Base-by-base conservation (phyloP, 2,113 vertebrate genomes). In the Spermophilus dauricus region DNA sequence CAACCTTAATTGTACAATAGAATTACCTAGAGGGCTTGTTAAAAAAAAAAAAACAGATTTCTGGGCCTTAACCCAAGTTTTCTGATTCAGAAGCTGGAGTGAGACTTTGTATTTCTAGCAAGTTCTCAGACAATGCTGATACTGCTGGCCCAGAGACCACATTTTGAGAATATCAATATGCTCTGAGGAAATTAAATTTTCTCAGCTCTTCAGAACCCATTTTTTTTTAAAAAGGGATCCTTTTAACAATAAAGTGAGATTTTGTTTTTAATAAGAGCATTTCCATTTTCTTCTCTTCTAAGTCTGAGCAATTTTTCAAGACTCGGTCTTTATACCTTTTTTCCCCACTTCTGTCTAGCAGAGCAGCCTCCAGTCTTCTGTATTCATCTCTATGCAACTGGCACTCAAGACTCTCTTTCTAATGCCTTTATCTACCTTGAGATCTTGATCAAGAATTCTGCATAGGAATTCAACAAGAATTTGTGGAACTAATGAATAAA, bases 111-210 rank as follows among this genome's bases (percentile, higher is more conserved):
- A 69, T 75, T 56, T 84, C 48, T 83, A 94, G 63, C 5, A 80
- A 88, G 2, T 76, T 93, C 61, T 34, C 20, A 48, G 32, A 51
- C 61, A 91, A 70, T 32, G 45, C 45, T 91, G 61, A 58, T 37
- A 76, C 8, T 37, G 3, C 32, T 90, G 63, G 26, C 37, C 28
- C 39, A 80, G 32, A 8, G 5, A 87, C 3, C 63, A 58, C 6
- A 86, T 69, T 92, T 95, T 88, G 51, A 97, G 70, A 95, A 82
- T 65, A 89, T 76, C 70, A 69, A 7, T 18, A 78, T 76, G 95
- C 61, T 80, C 26, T 63, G 17, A 94, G 80, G 48, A 88, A 67
- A 67, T 78, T 2, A 86, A 75, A 48, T 73, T 80, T 86, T 86
- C 22, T 81, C 58, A 90, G 37, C 4, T 39, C 45, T 61, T n/a